Conservation (phyloP, 2,797 vertebrate genomes). For the Synaphobranchus kaupii region DNA sequence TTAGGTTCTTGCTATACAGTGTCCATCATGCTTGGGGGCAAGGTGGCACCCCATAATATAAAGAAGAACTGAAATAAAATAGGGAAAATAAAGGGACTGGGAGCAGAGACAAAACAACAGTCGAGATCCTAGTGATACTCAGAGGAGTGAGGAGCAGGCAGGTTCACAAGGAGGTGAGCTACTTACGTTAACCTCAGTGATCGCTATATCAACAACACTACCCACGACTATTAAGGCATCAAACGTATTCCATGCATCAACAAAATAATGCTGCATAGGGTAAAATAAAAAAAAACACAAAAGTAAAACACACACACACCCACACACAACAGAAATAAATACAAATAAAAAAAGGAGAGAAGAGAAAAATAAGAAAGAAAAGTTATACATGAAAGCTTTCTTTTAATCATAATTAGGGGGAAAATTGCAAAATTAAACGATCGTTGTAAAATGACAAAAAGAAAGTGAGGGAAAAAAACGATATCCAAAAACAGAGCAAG, state of each 20-base stretch:
- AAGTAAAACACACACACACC: conserved; percentile 66
- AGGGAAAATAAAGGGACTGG: conserved; percentile 51
- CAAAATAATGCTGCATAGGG: conserved; percentile 99
- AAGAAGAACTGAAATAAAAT: conserved; percentile 59
- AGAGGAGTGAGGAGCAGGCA: conserved; percentile 73
- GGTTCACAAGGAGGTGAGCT: conserved; percentile 84
- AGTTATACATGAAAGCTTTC: conserved; percentile 69
- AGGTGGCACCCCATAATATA: conserved; percentile 62
- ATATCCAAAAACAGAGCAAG: conserved; percentile 64
- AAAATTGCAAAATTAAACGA: conserved; percentile 65
- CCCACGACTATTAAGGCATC: conserved; percentile 99
- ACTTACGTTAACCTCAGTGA: conserved; percentile 99
- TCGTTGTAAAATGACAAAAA: conserved; percentile 47
- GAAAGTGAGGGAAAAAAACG: conserved; percentile 48
- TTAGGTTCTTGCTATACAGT: conserved; percentile 83
- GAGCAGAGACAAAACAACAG: conserved; percentile 72
- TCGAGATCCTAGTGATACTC: conserved; percentile 55
- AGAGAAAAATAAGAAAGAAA: conserved; percentile 69
- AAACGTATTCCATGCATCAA: conserved; percentile 99
- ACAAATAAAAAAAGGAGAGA: conserved; percentile 60
- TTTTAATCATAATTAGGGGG: conserved; percentile 70
- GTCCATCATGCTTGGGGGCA: conserved; percentile 83
- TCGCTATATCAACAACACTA: conserved; percentile 99
- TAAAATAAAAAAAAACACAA: conserved; percentile 72
- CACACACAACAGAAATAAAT: conserved; percentile 61